These are phyloP conservation scores for Dipodomys spectabilis DNA, from an alignment of 2,113 vertebrate species.

Conservation along the genomic window DNA sequence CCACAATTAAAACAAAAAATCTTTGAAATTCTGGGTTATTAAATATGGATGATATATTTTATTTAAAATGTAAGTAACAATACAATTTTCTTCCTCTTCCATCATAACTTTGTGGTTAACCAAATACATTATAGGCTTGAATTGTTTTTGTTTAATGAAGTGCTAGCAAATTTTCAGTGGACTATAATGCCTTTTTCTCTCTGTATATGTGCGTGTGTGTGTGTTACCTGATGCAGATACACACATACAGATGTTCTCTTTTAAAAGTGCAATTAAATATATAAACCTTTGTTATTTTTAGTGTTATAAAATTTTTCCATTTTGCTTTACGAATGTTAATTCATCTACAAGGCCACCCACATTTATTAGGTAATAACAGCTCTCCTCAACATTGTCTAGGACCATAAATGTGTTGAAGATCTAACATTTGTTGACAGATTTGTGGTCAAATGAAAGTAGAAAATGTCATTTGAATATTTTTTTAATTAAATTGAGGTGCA, in stretches of 20 bases:
- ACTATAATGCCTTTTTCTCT: constrained; percentile 75
- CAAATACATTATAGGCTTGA: constrained; percentile 85
- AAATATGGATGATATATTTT: constrained; percentile 77
- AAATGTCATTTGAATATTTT: not conserved
- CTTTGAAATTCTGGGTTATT: constrained; percentile 76
- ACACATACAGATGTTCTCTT: constrained; percentile 81
- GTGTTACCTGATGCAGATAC: constrained; percentile 80
- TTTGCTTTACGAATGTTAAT: constrained; percentile 85
- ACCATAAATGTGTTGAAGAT: constrained; percentile 74
- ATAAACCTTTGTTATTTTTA: constrained; percentile 80
- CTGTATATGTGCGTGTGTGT: constrained; percentile 62
- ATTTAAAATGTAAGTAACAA: constrained; percentile 82
- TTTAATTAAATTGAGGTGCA: not conserved
- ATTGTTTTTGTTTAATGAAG: constrained; percentile 86
- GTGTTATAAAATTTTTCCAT: constrained; percentile 85
- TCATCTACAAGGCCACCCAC: constrained; percentile 85
- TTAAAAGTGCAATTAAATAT: constrained; percentile 83
- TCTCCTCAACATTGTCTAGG: constrained; percentile 69
- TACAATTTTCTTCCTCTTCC: constrained; percentile 76
- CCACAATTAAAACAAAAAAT: constrained; percentile 69
- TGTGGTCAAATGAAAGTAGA: constrained; percentile 61
- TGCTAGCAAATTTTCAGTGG: constrained; percentile 85
- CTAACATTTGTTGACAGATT: constrained; percentile 71
- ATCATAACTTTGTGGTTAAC: constrained; percentile 82
- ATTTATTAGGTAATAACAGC: constrained; percentile 78